Evolutionary conservation across 2,888 invertebrate species (phyloP).

Genomic region (Girardia tigrina): DNA sequence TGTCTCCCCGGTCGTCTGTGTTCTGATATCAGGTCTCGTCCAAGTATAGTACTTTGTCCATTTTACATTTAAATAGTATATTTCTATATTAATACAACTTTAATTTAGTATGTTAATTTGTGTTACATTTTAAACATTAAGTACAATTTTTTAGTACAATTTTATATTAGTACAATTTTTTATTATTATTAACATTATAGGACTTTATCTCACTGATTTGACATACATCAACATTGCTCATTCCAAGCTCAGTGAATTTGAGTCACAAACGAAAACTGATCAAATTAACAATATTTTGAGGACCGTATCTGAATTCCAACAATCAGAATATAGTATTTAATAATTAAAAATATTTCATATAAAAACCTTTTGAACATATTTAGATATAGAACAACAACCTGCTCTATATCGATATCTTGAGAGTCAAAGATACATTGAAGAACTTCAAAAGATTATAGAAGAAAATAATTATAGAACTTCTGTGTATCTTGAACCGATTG

Average conservation of each 20-base stretch:
- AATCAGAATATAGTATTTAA: constrained; percentile 61
- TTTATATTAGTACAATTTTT: too few relatives aligned
- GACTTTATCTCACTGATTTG: constrained; percentile 77
- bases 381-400: constrained; percentile 46
- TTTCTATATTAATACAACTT: too few relatives aligned
- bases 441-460: constrained; percentile 82
- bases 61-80: too few relatives aligned
- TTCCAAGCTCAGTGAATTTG: constrained; percentile 59
- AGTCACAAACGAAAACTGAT: constrained; percentile 62
- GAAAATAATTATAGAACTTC: constrained; percentile 79
- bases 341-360: background rate
- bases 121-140: too few relatives aligned
- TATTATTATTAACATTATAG: constrained; percentile 52
- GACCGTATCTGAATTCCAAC: constrained; percentile 73
- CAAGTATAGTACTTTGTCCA: too few relatives aligned
- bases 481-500: constrained; percentile 36
- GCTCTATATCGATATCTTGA: constrained; percentile 72
- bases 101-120: too few relatives aligned
- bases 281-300: constrained; percentile 81
- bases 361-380: background rate
- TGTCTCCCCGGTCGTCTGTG: too few relatives aligned
- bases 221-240: constrained; percentile 87
- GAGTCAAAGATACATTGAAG: constrained; percentile 80
- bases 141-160: too few relatives aligned
- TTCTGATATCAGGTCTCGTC: too few relatives aligned